Evolutionary conservation across 2,113 vertebrate genomes (phyloP), one percentile per base, ranked within the genome.

Genomic region (Tilapia sparmanii): DNA sequence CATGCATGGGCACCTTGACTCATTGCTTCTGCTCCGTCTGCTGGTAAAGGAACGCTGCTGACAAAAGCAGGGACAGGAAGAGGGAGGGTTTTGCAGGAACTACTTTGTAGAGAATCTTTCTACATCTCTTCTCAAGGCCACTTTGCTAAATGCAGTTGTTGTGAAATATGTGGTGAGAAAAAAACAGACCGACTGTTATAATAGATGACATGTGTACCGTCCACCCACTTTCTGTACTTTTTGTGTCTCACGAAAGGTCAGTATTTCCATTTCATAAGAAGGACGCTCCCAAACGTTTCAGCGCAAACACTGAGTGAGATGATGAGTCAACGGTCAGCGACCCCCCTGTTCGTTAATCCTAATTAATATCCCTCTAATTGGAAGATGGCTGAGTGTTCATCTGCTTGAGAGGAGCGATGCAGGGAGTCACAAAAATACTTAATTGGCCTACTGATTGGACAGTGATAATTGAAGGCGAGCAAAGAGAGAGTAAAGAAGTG

Each of bases 371-470:
- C 78, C 79, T 91, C 90, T 97, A 95, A 96, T 96, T 96, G 91
- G 94, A 89, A 93, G 91, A 93, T 84, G 82, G 91, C 82, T 94
- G 86, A 85, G 83, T 91, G 94, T 94, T 95, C 91, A 94, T 95
- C 93, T 93, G 91, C 84, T 80, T 86, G 90, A 94, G 91, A 88
- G 78, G 31, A 90, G 81, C 88, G 88, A 94, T 87, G 88, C 84
- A 89, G 80, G 79, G 91, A 96, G 94, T 95, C 95, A 94, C 86
- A 90, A 92, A 95, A 94, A 92, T 53, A 83, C 89, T 87, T 95
- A 96, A 97, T 96, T 96, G 93, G 95, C 79, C 92, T 83, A 89
- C 92, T 93, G 95, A 97, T 97, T 96, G 96, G 95, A 89, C 81
- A 52, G 88, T 87, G 93, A 93, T 95, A 96, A 96, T 92, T 96